Evolutionary conservation across 2,113 vertebrate species (phyloP), one percentile per base, ranked within the genome.

Genomic region (Setophaga petechia): DNA sequence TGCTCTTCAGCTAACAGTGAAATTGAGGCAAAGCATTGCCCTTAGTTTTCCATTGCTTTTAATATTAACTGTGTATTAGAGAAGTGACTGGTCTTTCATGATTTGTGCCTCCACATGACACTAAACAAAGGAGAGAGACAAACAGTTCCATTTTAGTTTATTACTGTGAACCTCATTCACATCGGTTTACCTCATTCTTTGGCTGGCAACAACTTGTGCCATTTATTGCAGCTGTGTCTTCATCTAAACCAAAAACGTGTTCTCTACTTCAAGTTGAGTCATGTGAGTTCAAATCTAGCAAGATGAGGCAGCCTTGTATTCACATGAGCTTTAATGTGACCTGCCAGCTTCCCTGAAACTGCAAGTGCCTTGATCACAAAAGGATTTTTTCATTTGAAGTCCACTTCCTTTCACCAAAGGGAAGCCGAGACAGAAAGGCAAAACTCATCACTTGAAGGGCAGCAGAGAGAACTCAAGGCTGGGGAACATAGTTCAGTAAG

Each of bases 341-440:
- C 63, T 90, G 59, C 75, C 90, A 93, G 72, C 87, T 87, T 69
- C 51, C 77, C 74, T 59, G 74, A 91, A 95, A 83, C 74, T 87
- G 59, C 51, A 69, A 76, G n/a, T 35, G 89, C 74, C 61, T 84
- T 75, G 21, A 71, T 55, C 3, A 4, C 54, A 62, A 35, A 62
- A 72, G 74, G 59, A 58, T 74, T 57, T 83, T 61, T 91, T 74
- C 19, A 83, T 69, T 87, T 66, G 69, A 94, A 66, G 61, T 23
- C 6, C 19, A 61, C 25, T 73, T 84, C 52, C 63, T 77, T 91
- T 77, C 33, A 62, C 59, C 24, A 72, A 93, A 91, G 37, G 13
- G 8, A 81, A 90, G 44, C 47, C 61, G 41, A 78, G 77, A 57
- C 22, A 80, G 55, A 83, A 82, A 57, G 43, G 71, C 59, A 91